Percentiles rank a stretch among this genome's conserved stretches.
phyloP scores from a whole-genome alignment of 2,888 invertebrate species.

The Plagiodera versicolora region DNA sequence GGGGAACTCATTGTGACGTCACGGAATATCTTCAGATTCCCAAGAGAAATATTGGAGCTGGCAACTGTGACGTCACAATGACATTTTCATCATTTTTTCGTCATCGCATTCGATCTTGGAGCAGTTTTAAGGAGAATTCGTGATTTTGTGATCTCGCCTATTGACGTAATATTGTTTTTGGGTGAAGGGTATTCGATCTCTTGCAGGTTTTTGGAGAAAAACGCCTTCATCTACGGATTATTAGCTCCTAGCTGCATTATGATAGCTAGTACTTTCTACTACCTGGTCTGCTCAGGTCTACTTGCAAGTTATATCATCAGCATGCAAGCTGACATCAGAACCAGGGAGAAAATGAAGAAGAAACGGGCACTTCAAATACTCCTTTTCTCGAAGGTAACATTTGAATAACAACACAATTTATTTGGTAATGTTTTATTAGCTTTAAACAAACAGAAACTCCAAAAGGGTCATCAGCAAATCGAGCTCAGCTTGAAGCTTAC shows the following conservation, averaged over 20 bases:
- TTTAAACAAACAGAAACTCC: too few species aligned
- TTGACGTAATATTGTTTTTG: conserved; percentile 9
- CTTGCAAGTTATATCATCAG: conserved; percentile 63
- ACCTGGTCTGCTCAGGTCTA: conserved; percentile 56
- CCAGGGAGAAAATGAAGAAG: conserved; percentile 63
- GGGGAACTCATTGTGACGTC: too few species aligned
- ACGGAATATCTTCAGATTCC: too few species aligned
- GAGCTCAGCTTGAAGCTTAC: too few species aligned
- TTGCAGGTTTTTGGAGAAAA: conserved; percentile 59
- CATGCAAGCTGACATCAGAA: conserved; percentile 62
- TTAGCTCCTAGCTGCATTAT: conserved; percentile 51
- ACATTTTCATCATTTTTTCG: too few species aligned
- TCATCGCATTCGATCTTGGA: too few species aligned
- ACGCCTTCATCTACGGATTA: conserved; percentile 59
- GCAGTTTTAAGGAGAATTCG: too few species aligned
- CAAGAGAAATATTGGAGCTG: too few species aligned
- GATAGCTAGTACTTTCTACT: conserved; percentile 40
- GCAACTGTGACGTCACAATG: too few species aligned
- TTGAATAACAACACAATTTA: not conserved
- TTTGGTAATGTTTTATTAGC: too few species aligned
- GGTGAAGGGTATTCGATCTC: conserved; percentile 17
- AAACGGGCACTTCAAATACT: conserved; percentile 62
- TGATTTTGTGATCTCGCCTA: too few species aligned
- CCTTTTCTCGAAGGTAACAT: conserved; percentile 63
- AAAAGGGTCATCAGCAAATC: too few species aligned